Evolutionary conservation across 2,113 vertebrate species (phyloP).

Genomic region (Toxotes chatareus): DNA sequence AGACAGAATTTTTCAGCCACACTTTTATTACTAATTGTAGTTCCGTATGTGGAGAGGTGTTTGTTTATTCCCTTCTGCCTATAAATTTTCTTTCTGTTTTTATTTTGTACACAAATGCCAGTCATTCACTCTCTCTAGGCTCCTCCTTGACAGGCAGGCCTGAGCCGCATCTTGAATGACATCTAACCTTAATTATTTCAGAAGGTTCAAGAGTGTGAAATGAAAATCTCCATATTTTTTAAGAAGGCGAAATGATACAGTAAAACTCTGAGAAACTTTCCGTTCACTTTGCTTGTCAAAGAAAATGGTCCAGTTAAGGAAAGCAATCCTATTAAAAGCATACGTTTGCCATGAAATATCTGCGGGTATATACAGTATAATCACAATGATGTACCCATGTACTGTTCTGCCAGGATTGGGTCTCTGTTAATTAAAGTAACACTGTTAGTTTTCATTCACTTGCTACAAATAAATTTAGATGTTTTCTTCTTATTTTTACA

Average conservation of each 20-base stretch:
- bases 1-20: not conserved
- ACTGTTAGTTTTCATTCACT: not conserved
- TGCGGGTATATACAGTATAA: not conserved
- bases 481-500: not conserved
- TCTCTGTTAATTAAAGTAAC: not conserved
- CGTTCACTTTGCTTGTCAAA: not conserved
- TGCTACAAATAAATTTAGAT: not conserved
- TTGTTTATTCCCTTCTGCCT: constrained; percentile 32
- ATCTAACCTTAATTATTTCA: constrained; percentile 63
- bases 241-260: not conserved
- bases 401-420: not conserved
- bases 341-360: not conserved
- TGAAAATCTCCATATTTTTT: constrained; percentile 17
- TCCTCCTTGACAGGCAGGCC: constrained; percentile 66
- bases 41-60: constrained; percentile 3
- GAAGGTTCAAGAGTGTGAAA: constrained; percentile 39
- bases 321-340: not conserved
- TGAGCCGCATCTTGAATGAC: constrained; percentile 63
- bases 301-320: not conserved
- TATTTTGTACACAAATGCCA: constrained; percentile 51
- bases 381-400: not conserved
- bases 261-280: constrained; percentile 31
- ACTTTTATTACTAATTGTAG: not conserved
- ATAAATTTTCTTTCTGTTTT: constrained; percentile 9
- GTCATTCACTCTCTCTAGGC: constrained; percentile 54